Percentiles rank a stretch among this genome's conserved stretches.
These are phyloP conservation scores for Pinctada fucata DNA, from an alignment of 2,888 invertebrate species.

Conservation along the genomic window DNA sequence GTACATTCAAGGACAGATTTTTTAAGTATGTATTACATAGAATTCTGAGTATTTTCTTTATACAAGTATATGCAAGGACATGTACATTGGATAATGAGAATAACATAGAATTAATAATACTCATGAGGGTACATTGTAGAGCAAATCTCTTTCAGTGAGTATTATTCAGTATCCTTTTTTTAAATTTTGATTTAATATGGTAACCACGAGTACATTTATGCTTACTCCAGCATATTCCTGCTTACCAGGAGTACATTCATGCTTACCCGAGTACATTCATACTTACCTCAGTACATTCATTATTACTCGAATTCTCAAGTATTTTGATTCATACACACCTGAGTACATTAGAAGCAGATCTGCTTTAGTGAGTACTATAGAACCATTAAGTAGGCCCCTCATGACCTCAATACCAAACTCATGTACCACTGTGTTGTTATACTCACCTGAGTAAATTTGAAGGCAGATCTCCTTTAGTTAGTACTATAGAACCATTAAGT, in stretches of 20 bases:
- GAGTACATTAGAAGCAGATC: too few species aligned
- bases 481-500: conserved; percentile 67
- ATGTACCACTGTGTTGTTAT: too few species aligned
- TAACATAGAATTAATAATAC: not conserved
- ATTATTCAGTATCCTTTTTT: not conserved
- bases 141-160: not conserved
- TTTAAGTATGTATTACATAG: not conserved
- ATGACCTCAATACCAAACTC: too few species aligned
- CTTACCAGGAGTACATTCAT: too few species aligned
- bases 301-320: too few species aligned
- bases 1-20: too few species aligned
- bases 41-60: not conserved
- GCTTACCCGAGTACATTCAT: too few species aligned
- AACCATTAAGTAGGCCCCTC: too few species aligned
- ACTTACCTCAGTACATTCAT: too few species aligned
- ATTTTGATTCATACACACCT: too few species aligned
- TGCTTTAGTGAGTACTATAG: too few species aligned
- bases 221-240: too few species aligned
- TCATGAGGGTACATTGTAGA: not conserved
- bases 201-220: not conserved
- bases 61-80: not conserved
- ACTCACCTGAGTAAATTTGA: conserved; percentile 71
- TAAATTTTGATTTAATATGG: not conserved
- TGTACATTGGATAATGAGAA: not conserved
- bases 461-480: conserved; percentile 74